Evolutionary conservation across 2,888 invertebrate species (phyloP), one percentile per base, ranked within the genome.

Genomic region (Caenorhabditis zanzibari): DNA sequence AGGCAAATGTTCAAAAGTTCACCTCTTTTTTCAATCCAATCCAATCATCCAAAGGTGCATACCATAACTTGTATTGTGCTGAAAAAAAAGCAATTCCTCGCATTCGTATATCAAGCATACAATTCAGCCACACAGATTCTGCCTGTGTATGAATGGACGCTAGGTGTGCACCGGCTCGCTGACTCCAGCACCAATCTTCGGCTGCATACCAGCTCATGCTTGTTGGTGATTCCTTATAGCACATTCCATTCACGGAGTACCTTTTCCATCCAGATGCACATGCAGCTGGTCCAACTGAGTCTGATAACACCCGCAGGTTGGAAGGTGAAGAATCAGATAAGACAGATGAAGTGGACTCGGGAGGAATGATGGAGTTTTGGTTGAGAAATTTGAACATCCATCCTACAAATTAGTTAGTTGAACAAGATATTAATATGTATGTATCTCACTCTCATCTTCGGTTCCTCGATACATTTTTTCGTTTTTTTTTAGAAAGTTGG

Each of bases 261-360:
- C 49, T 35, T 28, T 58, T 81, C 80, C 80, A 81, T 22, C 80
- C 80, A 22, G 68, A 32, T 3, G 58, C 80, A 61, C 80, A 81
- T 0, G 80, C 44, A 1, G 64, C 71, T 9, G 66, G 66, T n/a
- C 75, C 66, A n/a, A 58, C 56, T 5, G 66, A 24, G 32, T 76
- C 68, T 9, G 76, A 76, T 16, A 68, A 19, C 1, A 76, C 35
- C 0, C 52, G 10, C 0, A 58, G 52, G 14, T 59, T 26, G 16
- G 32, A 38, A 16, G 63, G 44, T 6, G 75, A 32, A 6, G 68
- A 28, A 35, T 76, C 76, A 4, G 76, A 69, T 1, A 69, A 52
- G 1, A 52, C 1, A 9, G 64, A 26, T 22, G 54, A 12, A 24
- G 28, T 24, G 0, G 68, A 9, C 26, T 76, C 68, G 14, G 68